phyloP scores from a whole-genome alignment of 1,140 invertebrate genomes.

The Bicyclus anynana region DNA sequence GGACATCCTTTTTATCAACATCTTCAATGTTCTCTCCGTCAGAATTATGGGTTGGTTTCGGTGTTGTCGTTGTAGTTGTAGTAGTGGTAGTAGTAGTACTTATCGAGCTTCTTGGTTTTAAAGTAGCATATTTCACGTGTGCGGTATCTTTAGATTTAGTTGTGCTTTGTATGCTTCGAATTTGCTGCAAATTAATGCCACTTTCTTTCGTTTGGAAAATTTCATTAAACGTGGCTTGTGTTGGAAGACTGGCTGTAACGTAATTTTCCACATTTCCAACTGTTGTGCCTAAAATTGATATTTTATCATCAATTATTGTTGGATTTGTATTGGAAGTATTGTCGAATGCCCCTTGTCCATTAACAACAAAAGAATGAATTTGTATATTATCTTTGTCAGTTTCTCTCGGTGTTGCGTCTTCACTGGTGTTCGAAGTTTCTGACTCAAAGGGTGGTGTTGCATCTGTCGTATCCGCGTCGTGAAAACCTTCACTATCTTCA shows the following conservation, averaged over 20 bases:
- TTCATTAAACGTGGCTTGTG: conserved; percentile 57
- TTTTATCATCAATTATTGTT: conserved; percentile 55
- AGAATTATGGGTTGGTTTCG: conserved; percentile 79
- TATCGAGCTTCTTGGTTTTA: conserved; percentile 35
- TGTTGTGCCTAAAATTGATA: conserved; percentile 66
- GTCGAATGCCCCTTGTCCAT: conserved; percentile 65
- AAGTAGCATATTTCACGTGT: conserved; percentile 36
- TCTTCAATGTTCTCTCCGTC: conserved; percentile 82
- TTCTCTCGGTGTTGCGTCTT: conserved; percentile 34
- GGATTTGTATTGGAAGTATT: conserved; percentile 49
- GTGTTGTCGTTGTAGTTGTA: conserved; percentile 78
- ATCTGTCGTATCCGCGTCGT: conserved; percentile 41
- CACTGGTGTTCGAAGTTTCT: conserved; percentile 39
- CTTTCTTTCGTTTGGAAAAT: conserved; percentile 63
- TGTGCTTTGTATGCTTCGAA: conserved; percentile 57
- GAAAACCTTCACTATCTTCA: conserved; percentile 75
- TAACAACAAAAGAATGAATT: conserved; percentile 66
- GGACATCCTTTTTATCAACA: conserved; percentile 84
- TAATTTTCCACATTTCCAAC: conserved; percentile 68
- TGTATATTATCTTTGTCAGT: conserved; percentile 50
- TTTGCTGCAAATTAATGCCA: conserved; percentile 56
- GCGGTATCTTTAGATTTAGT: conserved; percentile 36
- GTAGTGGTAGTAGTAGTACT: conserved; percentile 60
- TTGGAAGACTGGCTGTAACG: conserved; percentile 53
- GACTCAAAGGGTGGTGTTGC: conserved; percentile 42